Evolutionary conservation across 2,113 vertebrate species (phyloP).

Genomic region (Dicaeum eximium): DNA sequence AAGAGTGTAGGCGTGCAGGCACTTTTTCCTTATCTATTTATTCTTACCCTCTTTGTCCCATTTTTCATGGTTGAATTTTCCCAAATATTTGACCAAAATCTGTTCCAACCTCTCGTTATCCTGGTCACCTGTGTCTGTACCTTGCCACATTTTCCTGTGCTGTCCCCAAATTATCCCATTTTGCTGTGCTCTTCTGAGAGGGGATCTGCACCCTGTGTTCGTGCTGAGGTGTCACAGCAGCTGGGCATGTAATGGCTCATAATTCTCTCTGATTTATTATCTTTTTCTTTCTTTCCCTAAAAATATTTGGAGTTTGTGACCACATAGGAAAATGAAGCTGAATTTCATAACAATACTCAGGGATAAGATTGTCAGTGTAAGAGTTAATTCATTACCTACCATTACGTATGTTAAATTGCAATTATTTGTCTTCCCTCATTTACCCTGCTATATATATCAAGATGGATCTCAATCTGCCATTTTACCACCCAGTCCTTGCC

Average conservation of each 20-base stretch:
- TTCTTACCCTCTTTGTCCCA: not conserved
- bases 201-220: not conserved
- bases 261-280: not conserved
- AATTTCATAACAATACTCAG: not conserved
- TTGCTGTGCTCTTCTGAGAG: not conserved
- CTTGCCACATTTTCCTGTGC: not conserved
- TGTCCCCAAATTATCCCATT: too few relatives aligned
- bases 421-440: not conserved
- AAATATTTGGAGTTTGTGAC: not conserved
- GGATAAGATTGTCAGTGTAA: not conserved
- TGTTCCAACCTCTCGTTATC: not conserved
- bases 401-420: not conserved
- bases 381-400: not conserved
- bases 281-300: not conserved
- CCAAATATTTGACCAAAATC: not conserved
- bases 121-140: not conserved
- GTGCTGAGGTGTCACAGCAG: rapidly evolving
- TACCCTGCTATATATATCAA: not conserved
- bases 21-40: not conserved
- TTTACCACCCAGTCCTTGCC: not conserved
- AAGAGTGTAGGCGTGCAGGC: rapidly evolving
- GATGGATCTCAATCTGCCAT: not conserved
- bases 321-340: not conserved
- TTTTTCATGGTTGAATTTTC: not conserved
- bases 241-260: not conserved